Conservation (phyloP, 2,113 vertebrate genomes). For the Cyanoderma ruficeps region DNA sequence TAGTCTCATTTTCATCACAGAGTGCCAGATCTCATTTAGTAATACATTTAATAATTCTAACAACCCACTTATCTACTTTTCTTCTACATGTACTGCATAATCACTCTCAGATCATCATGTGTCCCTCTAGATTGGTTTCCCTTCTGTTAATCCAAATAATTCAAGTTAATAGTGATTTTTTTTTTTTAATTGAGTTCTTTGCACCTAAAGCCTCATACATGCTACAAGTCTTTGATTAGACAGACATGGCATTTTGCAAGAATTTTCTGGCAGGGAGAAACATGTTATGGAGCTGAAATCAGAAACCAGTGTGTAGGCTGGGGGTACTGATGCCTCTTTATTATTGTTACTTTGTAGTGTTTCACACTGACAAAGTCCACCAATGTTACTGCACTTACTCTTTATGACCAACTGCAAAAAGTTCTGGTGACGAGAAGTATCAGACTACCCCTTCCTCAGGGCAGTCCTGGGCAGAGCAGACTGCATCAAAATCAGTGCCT, state of each 20-base stretch:
- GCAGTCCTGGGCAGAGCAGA: background rate
- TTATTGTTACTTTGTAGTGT: background rate
- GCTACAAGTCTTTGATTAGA: background rate
- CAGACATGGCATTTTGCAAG: background rate
- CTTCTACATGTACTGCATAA: slow-evolving; percentile 1
- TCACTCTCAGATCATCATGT: slow-evolving; percentile 36
- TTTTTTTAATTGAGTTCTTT: background rate
- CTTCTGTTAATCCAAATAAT: slow-evolving; percentile 39
- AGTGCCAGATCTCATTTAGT: slow-evolving; percentile 41
- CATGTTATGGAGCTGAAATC: background rate
- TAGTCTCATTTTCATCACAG: slow-evolving; percentile 55
- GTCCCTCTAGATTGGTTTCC: background rate
- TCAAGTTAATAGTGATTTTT: background rate
- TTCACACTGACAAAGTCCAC: background rate
- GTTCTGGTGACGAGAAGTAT: background rate
- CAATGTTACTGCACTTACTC: background rate
- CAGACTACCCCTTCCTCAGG: background rate
- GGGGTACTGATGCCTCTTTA: background rate
- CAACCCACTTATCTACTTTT: slow-evolving; percentile 15
- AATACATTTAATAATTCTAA: slow-evolving; percentile 53
- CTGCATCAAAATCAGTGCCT: background rate
- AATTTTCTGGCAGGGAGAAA: background rate
- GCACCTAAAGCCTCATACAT: background rate
- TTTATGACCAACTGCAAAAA: background rate
- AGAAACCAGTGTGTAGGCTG: background rate